Percentiles rank a stretch among this genome's conserved stretches.
phyloP scores from a whole-genome alignment of 2,113 vertebrate genomes.

The Anser cygnoides region DNA sequence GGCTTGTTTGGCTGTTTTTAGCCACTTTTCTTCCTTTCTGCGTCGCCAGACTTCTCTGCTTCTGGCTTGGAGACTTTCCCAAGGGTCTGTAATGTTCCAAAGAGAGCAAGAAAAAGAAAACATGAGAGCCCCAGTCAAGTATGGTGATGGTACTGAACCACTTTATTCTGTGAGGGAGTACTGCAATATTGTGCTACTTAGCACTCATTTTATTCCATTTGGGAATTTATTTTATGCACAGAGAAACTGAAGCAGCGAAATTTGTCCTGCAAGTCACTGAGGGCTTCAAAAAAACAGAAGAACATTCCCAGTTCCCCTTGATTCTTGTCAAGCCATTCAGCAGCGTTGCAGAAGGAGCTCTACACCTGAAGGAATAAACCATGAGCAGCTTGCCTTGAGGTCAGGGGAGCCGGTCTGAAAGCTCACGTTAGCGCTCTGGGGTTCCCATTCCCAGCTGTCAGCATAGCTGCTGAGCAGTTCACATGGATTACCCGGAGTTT shows the following conservation, averaged over 20 bases:
- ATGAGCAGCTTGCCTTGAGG: background rate
- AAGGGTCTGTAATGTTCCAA: background rate
- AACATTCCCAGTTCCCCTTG: background rate
- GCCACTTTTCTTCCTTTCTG: background rate
- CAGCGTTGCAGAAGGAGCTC: background rate
- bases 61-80: background rate
- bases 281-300: background rate
- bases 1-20: background rate
- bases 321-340: background rate
- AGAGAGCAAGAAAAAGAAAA: background rate
- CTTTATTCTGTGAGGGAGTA: background rate
- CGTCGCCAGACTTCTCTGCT: accelerated
- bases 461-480: background rate
- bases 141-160: background rate
- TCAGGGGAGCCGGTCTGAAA: background rate
- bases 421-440: background rate
- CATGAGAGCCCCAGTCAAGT: background rate
- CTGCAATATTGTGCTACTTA: background rate
- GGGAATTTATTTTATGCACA: background rate
- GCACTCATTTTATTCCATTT: background rate
- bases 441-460: background rate
- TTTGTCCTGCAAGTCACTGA: background rate
- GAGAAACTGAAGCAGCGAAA: background rate
- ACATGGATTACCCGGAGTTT: background rate
- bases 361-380: background rate